Evolutionary conservation across 1,140 invertebrate genomes (phyloP).

Genomic region (Cotesia vestalis): DNA sequence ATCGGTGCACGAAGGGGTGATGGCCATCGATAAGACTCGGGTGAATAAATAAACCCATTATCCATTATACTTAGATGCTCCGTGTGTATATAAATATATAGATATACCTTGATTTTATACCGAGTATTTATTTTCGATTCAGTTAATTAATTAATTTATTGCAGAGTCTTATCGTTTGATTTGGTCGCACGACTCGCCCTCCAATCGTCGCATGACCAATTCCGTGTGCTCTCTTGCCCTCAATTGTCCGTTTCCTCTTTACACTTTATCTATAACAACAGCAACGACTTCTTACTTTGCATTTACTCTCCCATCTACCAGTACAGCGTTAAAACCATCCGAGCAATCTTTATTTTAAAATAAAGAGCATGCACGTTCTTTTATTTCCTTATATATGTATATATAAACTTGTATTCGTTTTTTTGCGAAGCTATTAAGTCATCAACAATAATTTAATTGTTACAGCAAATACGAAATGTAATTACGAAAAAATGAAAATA

Average conservation of each 20-base stretch:
- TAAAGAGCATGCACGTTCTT: no score
- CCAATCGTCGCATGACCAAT: constrained; percentile 38
- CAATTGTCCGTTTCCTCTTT: constrained; percentile 25
- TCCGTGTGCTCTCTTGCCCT: constrained; percentile 24
- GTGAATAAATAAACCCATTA: constrained; percentile 44
- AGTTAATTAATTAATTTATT: constrained; percentile 45
- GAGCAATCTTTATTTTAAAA: no score
- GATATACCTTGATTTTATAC: constrained; percentile 6
- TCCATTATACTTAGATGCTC: constrained; percentile 39
- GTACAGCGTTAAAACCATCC: no score
- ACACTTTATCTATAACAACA: background rate
- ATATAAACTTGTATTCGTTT: no score
- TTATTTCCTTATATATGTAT: no score
- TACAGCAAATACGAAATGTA: no score
- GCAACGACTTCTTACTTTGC: constrained; percentile 5
- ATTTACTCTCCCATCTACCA: no score
- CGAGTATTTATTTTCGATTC: constrained; percentile 31
- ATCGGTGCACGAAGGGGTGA: constrained; percentile 24
- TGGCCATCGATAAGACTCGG: constrained; percentile 35
- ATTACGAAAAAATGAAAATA: no score
- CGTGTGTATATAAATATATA: constrained; percentile 13
- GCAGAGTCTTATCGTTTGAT: constrained; percentile 40
- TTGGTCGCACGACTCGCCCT: constrained; percentile 40
- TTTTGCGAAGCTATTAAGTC: no score
- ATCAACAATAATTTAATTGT: no score